Evolutionary conservation across 2,797 vertebrate genomes (phyloP).

Genomic region (Tympanoctomys barrerae): DNA sequence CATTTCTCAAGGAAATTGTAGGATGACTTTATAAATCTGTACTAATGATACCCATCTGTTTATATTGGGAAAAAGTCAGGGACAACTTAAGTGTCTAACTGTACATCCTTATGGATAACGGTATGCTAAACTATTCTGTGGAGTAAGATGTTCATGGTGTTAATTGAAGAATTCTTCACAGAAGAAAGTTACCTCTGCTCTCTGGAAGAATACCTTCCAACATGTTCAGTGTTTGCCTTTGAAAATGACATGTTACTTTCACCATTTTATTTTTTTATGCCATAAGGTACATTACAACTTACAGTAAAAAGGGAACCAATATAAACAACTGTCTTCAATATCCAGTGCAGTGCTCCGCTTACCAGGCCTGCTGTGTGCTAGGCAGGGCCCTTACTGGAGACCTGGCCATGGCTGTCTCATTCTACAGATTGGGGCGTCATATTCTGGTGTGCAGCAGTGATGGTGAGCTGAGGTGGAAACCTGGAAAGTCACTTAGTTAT

Average conservation of each 20-base stretch:
- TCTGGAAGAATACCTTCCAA: background rate
- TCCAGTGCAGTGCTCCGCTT: too few relatives aligned
- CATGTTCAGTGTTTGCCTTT: background rate
- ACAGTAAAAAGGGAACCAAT: background rate
- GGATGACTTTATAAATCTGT: background rate
- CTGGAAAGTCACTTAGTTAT: background rate
- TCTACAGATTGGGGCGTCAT: background rate
- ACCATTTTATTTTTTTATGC: background rate
- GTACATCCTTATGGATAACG: background rate
- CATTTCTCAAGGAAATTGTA: background rate
- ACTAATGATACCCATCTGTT: background rate
- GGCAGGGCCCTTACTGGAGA: background rate
- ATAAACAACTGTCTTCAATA: background rate
- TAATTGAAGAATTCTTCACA: background rate
- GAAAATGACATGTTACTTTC: background rate
- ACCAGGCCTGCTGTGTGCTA: background rate
- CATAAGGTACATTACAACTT: background rate
- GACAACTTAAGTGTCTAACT: background rate
- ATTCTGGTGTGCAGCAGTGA: background rate
- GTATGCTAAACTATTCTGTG: background rate
- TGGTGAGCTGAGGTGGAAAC: background rate
- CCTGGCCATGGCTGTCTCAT: background rate
- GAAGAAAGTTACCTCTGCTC: background rate
- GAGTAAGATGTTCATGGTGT: background rate
- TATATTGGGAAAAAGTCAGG: background rate